Evolutionary conservation across 2,888 invertebrate species (phyloP), one percentile per base, ranked within the genome.

Genomic region (Drosophila putrida): DNA sequence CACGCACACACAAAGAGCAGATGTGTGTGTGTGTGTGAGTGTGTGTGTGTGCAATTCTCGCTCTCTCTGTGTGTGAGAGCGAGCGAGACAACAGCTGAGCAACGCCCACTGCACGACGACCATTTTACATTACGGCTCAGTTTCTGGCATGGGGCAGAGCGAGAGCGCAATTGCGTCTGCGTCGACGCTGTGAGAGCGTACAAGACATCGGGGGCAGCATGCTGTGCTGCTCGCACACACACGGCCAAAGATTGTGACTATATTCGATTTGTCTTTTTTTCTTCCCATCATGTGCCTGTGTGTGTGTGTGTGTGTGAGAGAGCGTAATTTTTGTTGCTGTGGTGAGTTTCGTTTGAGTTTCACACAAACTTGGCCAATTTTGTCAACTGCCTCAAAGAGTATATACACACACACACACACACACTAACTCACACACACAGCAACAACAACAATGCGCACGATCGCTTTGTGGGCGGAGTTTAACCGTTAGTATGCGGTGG

Each of bases 401-500:
- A 61, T 43, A 35, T 39, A 38, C 15, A 38, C 43, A 46, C 39
- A 44, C 44, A 41, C 58, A 55, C 50, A 35, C 27, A 64, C 43
- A 33, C 43, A 39, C 35, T 4, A 2, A 10, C 10, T 10, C 46
- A 50, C 20, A 20, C 13, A 43, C 10, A 33, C 13, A 9, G 8
- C 78, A 64, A 78, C 76, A 75, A 71, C 64, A 79, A 78, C 71
- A 71, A 75, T 64, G 74, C 75, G 65, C 82, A 68, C 86, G 84
- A 84, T 84, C 84, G 88, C 64, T 86, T 84, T 72, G 78, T 69
- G 80, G 84, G 84, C 84, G 84, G 84, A 75, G 84, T 62, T 68
- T 75, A 35, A 61, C 11, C 50, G 41, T 36, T 25, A 10, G 69
- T 59, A 58, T 57, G 72, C 66, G 62, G 44, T 50, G 59, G 25